Evolutionary conservation across 2,113 vertebrate genomes (phyloP), one percentile per base, ranked within the genome.

Genomic region (Gadus macrocephalus): DNA sequence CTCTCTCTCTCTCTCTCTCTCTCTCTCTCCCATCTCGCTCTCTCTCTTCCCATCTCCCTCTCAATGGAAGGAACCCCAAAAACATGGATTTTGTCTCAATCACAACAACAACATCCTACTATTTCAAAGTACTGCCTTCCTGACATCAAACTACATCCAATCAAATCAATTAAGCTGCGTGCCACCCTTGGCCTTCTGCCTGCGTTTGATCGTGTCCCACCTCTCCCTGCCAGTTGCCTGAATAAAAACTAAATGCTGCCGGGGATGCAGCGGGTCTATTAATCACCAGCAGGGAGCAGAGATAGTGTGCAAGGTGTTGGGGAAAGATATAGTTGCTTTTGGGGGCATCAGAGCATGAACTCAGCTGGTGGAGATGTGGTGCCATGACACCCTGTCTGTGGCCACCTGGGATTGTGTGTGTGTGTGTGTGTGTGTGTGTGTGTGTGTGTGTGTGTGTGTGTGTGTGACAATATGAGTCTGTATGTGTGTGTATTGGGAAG

Each of bases 231-330:
- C 64, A 68, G 77, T 70, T 68, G 79, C 78, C 72, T 65, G 67
- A 77, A 83, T 59, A 72, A 77, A 86, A 84, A 76, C 67, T 81
- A 83, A 79, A 76, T 63, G 31, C 65, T 77, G 62, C 53, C 27
- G 49, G 64, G 67, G 58, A 73, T 60, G 42, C 61, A 8, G 67
- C 55, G 68, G 68, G 73, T 72, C 78, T 83, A 85, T 86, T 84
- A 89, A 90, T 87, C 85, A 86, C 81, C 75, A 84, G 77, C 72
- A 68, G 77, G 72, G 68, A 85, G 77, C 49, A 17, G 71, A 74
- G 79, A 87, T 85, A 82, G 70, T 25, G 69, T 69, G 80, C 81
- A 85, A 89, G 86, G 88, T 92, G 89, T 89, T 89, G 80, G 81
- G 74, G 83, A 77, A 88, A 85, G 87, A 91, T 90, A 84, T 72